A percentile compares a stretch with the other conserved stretches of the same genome.
Conservation (phyloP, 2,888 invertebrate species). For the Unio pictorum region DNA sequence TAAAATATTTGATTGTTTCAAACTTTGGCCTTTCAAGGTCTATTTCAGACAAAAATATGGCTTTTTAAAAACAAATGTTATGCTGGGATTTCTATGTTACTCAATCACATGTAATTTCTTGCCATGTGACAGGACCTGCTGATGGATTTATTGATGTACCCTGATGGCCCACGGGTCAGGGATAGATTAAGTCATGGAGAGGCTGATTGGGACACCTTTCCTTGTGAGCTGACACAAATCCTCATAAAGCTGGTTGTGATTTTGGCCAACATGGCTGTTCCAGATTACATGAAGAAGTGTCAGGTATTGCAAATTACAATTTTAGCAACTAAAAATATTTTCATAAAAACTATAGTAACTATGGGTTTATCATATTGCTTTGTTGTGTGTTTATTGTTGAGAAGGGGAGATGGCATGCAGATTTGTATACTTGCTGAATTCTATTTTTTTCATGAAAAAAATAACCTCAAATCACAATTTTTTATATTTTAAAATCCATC, state of each 20-base stretch:
- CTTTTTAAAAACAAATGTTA: neutral
- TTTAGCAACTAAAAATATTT: too few species aligned
- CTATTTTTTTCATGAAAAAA: too few species aligned
- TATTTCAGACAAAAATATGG: neutral
- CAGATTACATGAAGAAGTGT: neutral
- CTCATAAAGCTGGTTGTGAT: constrained; percentile 11
- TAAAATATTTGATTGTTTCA: too few species aligned
- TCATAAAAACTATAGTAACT: too few species aligned
- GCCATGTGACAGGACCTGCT: constrained; percentile 63
- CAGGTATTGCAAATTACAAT: neutral
- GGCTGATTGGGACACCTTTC: constrained; percentile 35
- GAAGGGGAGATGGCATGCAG: too few species aligned
- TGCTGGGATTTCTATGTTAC: neutral
- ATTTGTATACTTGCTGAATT: too few species aligned
- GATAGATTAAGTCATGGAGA: constrained; percentile 76
- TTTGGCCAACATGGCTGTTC: constrained; percentile 9
- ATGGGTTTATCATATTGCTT: too few species aligned
- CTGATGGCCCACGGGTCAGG: constrained; percentile 74
- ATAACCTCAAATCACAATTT: too few species aligned
- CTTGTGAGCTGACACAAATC: constrained; percentile 15
- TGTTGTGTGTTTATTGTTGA: too few species aligned
- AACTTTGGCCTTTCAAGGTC: neutral
- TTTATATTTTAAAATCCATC: too few species aligned
- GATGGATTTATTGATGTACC: constrained; percentile 73
- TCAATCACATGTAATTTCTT: neutral